Evolutionary conservation across 2,888 invertebrate species (phyloP).

Genomic region (Choristoneura rosaceana): DNA sequence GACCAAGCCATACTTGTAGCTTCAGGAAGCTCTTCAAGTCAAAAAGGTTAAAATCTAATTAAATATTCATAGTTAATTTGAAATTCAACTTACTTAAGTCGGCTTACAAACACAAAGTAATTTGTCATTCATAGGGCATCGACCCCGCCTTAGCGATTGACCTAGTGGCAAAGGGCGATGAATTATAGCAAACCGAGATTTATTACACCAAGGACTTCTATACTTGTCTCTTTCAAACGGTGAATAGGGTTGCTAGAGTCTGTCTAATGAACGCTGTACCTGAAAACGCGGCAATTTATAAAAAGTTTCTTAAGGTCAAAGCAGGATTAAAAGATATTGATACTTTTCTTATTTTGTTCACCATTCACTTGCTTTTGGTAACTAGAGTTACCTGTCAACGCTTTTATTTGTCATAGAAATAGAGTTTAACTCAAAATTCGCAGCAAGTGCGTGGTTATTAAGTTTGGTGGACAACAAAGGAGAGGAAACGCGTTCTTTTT

Average conservation of each 20-base stretch:
- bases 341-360: no score
- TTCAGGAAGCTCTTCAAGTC: not conserved
- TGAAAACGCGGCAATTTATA: no score
- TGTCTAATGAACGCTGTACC: no score
- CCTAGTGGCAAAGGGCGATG: conserved; percentile 16
- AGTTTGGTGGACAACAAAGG: no score
- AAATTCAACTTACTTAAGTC: not conserved
- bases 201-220: conserved; percentile 8
- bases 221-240: not conserved
- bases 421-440: no score
- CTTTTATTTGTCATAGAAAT: no score
- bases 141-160: not conserved
- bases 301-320: no score
- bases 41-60: not conserved
- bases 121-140: conserved; percentile 13
- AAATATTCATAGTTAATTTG: not conserved
- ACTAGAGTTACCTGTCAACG: no score
- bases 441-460: no score
- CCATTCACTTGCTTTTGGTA: no score
- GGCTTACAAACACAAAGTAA: not conserved
- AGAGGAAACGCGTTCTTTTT: no score
- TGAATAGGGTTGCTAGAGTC: not conserved
- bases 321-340: no score
- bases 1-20: not conserved
- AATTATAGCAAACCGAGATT: conserved; percentile 8